A percentile compares a stretch with the other conserved stretches of the same genome.
Evolutionary conservation across 2,888 invertebrate species (phyloP).

Genomic region (Prosapia bicincta): DNA sequence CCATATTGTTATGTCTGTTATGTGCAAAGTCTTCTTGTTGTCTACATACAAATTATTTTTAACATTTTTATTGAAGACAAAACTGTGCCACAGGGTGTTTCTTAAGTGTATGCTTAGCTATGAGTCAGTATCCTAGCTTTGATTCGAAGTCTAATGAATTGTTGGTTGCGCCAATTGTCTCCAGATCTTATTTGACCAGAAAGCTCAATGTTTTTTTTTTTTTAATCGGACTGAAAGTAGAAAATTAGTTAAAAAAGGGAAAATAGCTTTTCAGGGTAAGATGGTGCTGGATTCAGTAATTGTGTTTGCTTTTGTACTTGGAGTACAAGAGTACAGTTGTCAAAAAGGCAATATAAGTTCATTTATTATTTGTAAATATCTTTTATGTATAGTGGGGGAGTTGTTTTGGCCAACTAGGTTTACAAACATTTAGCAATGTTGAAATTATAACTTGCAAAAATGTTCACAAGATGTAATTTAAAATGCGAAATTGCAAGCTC

Average conservation of each 20-base stretch:
- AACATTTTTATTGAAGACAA: slow-evolving; percentile 12
- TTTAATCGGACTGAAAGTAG: background rate
- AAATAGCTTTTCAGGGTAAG: background rate
- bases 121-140: background rate
- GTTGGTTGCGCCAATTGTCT: background rate
- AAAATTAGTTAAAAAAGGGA: background rate
- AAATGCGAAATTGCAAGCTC: background rate
- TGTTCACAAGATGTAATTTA: background rate
- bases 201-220: slow-evolving; percentile 2
- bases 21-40: background rate
- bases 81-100: slow-evolving; percentile 27
- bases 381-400: background rate
- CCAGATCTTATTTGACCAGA: background rate
- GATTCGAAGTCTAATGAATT: background rate
- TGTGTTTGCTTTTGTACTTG: background rate
- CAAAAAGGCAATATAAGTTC: background rate
- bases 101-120: background rate
- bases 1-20: background rate
- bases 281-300: background rate
- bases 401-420: background rate
- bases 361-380: background rate
- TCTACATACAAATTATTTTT: background rate
- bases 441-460: background rate
- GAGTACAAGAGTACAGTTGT: background rate
- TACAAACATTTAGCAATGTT: background rate